Base-by-base conservation (phyloP, 2,888 invertebrate species). In the Stegana nigrithorax region DNA sequence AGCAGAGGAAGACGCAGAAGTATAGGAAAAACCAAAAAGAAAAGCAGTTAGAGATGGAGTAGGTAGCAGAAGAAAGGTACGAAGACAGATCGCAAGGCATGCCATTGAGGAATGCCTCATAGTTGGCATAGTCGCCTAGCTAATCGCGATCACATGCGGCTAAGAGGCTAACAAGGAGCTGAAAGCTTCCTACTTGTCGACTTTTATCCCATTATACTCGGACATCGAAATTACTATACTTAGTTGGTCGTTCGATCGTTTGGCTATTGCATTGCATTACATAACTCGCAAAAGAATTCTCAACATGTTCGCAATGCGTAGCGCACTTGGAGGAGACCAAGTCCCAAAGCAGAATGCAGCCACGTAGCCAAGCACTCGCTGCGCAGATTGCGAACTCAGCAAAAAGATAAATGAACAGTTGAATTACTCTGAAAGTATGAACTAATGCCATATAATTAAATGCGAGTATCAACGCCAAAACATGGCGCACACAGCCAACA, bases 91-190 rank as follows among this genome's bases (percentile, higher is more conserved):
- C n/a, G n/a, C n/a, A n/a, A n/a, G n/a, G n/a, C n/a, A n/a, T n/a
- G n/a, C n/a, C n/a, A n/a, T n/a, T 62, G 58, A 71, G 72, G 67
- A 60, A 67, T 67, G 25, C 73, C 70, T 67, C 73, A 73, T 75
- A n/a, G 76, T 74, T 75, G 72, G 73, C 75, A 67, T 72, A 74
- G 76, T 75, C 74, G 73, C 23, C 74, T 75, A 76, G 74, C 76
- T 76, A 72, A 67, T 69, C 68, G 74, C 27, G 51, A n/a, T n/a
- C n/a, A n/a, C n/a, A n/a, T n/a, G n/a, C n/a, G n/a, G n/a, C n/a
- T n/a, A n/a, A n/a, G n/a, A n/a, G n/a, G n/a, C n/a, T 17, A 39
- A 39, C 39, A 8, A 39, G 12, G n/a, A 14, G n/a, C 39, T 39
- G 12, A 17, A n/a, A 10, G 39, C 39, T 39, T 39, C 10, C 39